These are phyloP conservation scores for Morinoia aosen DNA, from an alignment of 2,888 invertebrate genomes.

Conservation along the genomic window DNA sequence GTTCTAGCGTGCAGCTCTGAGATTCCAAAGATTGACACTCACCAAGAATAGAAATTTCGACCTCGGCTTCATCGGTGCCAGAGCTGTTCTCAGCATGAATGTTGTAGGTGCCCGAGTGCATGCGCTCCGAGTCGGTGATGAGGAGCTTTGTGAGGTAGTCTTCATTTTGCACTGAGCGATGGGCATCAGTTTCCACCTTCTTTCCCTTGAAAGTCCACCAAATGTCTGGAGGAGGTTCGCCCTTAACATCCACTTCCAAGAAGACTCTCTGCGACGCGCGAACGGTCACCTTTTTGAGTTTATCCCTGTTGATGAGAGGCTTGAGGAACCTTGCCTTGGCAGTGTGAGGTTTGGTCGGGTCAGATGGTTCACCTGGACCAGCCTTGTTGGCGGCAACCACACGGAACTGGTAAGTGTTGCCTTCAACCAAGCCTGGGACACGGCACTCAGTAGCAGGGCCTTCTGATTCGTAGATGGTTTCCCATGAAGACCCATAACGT, in stretches of 20 bases:
- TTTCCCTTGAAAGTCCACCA: slow-evolving; percentile 83
- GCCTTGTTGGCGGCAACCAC: slow-evolving; percentile 95
- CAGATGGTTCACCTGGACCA: slow-evolving; percentile 77
- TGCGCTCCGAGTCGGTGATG: slow-evolving; percentile 84
- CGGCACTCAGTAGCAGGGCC: slow-evolving; percentile 85
- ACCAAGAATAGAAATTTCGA: slow-evolving; percentile 90
- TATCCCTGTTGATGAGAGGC: slow-evolving; percentile 95
- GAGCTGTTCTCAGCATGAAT: slow-evolving; percentile 93
- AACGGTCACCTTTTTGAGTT: slow-evolving; percentile 87
- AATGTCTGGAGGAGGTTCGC: slow-evolving; percentile 94
- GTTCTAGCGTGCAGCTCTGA: background rate
- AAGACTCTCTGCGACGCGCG: slow-evolving; percentile 90
- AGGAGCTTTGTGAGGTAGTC: slow-evolving; percentile 91
- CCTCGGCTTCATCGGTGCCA: slow-evolving; percentile 92
- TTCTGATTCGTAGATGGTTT: slow-evolving; percentile 83
- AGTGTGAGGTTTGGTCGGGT: slow-evolving; percentile 72
- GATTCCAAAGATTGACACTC: slow-evolving; percentile 66
- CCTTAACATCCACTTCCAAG: slow-evolving; percentile 92
- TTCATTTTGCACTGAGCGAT: slow-evolving; percentile 76
- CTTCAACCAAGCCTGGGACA: slow-evolving; percentile 88
- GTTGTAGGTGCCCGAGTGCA: slow-evolving; percentile 90
- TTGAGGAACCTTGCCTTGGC: slow-evolving; percentile 82
- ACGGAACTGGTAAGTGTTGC: slow-evolving; percentile 95
- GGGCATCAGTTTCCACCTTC: slow-evolving; percentile 69
- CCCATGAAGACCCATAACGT: slow-evolving; percentile 83